Evolutionary conservation across 1,140 invertebrate genomes (phyloP).

Genomic region (Tyrophagus putrescentiae): DNA sequence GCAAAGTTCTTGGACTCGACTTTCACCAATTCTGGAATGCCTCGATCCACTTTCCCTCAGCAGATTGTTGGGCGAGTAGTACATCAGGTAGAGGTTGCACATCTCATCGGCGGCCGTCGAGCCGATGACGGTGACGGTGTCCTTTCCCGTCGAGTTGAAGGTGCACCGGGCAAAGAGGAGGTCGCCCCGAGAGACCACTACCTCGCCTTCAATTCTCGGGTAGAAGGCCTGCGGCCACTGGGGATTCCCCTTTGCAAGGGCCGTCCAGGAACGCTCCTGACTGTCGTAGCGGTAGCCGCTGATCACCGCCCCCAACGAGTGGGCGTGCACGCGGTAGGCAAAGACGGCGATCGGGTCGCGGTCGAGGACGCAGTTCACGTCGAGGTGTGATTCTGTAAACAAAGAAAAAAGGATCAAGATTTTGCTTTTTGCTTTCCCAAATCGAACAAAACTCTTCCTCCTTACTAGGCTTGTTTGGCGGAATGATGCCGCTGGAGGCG

Average conservation of each 20-base stretch:
- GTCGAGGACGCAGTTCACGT: slow-evolving; percentile 31
- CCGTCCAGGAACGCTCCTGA: slow-evolving; percentile 26
- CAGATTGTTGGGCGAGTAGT: slow-evolving; percentile 39
- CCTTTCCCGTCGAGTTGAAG: slow-evolving; percentile 31
- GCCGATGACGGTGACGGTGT: slow-evolving; percentile 30
- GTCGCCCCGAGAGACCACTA: slow-evolving; percentile 30
- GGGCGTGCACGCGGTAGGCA: slow-evolving; percentile 45
- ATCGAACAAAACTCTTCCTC: slow-evolving; percentile 1
- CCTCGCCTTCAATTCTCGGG: slow-evolving; percentile 30
- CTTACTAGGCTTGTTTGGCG: slow-evolving; percentile 32
- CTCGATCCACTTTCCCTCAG: slow-evolving; percentile 9
- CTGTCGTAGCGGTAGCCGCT: slow-evolving; percentile 35
- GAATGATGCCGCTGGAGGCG: slow-evolving; percentile 28
- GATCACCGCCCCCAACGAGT: slow-evolving; percentile 39
- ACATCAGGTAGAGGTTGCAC: slow-evolving; percentile 56
- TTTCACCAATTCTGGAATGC: no score
- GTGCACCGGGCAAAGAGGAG: slow-evolving; percentile 33
- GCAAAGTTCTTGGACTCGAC: no score
- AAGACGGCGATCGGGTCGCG: slow-evolving; percentile 35
- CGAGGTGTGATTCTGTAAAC: slow-evolving; percentile 32
- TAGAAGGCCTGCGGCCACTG: slow-evolving; percentile 40
- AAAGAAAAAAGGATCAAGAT: slow-evolving; percentile 6
- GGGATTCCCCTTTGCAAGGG: slow-evolving; percentile 36
- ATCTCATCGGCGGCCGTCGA: slow-evolving; percentile 47
- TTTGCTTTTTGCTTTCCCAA: slow-evolving; percentile 3